A percentile compares a stretch with the other conserved stretches of the same genome.
phyloP scores from a whole-genome alignment of 2,113 vertebrate species.

The Psittacus erithacus region DNA sequence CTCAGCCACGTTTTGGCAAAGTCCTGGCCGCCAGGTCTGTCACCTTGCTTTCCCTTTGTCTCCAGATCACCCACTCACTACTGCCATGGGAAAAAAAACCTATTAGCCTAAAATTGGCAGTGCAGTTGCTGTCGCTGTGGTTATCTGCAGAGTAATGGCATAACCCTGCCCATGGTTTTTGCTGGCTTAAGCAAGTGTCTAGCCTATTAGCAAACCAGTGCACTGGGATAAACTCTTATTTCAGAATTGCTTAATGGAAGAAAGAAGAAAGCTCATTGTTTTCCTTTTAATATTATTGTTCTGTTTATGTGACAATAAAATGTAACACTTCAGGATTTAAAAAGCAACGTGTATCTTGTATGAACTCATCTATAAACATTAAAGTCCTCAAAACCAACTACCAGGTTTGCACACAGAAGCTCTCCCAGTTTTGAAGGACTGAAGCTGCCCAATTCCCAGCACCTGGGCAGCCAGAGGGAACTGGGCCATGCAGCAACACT shows the following conservation, averaged over 20 bases:
- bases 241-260: neutral
- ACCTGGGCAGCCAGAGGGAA: neutral
- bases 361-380: neutral
- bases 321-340: neutral
- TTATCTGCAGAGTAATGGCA: neutral
- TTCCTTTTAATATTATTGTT: neutral
- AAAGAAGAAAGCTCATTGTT: neutral
- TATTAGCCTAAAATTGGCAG: neutral
- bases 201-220: constrained; percentile 3
- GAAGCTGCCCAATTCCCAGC: neutral
- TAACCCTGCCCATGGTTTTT: neutral
- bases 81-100: neutral
- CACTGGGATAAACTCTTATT: constrained; percentile 12
- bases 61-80: neutral
- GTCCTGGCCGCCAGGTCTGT: neutral
- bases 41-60: neutral
- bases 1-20: neutral
- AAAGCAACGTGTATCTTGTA: neutral
- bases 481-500: neutral
- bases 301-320: neutral
- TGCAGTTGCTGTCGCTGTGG: neutral
- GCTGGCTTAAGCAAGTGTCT: constrained; percentile 29
- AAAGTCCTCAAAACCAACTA: neutral
- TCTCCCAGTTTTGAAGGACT: neutral
- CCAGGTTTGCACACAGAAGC: neutral